These are phyloP conservation scores for Odocoileus virginianus DNA, from an alignment of 2,113 vertebrate genomes.

Conservation along the genomic window DNA sequence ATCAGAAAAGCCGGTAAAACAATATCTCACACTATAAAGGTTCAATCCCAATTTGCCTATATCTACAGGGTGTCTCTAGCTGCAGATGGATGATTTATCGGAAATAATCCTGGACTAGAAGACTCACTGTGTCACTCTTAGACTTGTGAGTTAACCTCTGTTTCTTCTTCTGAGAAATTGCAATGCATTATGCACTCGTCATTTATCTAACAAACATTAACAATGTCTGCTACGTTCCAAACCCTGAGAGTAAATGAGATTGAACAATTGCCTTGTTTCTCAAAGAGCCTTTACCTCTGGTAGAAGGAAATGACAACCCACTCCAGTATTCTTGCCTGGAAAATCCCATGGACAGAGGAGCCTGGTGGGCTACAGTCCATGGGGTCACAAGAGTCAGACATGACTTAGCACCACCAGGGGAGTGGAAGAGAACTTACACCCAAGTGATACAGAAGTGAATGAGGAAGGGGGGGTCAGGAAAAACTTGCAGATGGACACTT, in stretches of 20 bases:
- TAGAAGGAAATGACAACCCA: neutral
- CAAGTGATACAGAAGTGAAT: neutral
- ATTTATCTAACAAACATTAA: constrained; percentile 23
- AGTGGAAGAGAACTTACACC: neutral
- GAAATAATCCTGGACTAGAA: constrained; percentile 14
- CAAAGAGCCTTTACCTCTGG: neutral
- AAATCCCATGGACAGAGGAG: neutral
- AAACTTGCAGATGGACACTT: neutral
- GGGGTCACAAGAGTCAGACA: neutral
- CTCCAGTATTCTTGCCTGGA: neutral
- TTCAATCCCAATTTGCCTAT: neutral
- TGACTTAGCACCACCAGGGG: neutral
- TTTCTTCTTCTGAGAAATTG: constrained; percentile 5
- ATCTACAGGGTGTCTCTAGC: neutral
- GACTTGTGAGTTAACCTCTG: neutral
- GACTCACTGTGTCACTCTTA: neutral
- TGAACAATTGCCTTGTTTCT: neutral
- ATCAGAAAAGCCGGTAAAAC: neutral
- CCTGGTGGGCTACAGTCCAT: neutral
- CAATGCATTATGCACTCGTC: neutral
- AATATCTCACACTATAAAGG: neutral
- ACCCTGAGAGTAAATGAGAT: neutral
- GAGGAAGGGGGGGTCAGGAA: neutral
- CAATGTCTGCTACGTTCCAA: neutral
- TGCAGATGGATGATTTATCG: neutral